Base-by-base conservation (phyloP, 2,888 invertebrate genomes). In the Empis stercorea region DNA sequence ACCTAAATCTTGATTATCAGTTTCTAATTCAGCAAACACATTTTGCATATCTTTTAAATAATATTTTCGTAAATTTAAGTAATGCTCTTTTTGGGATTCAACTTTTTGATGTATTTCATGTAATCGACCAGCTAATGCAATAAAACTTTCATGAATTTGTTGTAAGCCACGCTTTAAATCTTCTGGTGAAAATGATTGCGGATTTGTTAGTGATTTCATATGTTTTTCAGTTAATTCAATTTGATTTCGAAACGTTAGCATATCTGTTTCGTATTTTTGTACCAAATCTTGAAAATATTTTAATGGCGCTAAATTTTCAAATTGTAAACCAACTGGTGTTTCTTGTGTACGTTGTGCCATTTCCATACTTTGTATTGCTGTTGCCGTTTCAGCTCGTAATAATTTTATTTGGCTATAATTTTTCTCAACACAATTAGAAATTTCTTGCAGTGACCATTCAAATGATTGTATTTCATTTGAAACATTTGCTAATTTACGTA, bases 71-170 rank as follows among this genome's bases (percentile, higher is more conserved):
- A 88, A 75, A 62, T 84, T 85, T n/a, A 88, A 68, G 62, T 85
- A 91, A 54, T 85, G 84, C 48, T 88, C 87, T 66, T 89, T 91
- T 60, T 87, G 87, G 1, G 77, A 75, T 61, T 88, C 84, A 0
- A 92, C 70, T 57, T 77, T 76, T 46, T 73, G 74, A 60, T 93
- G 91, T 1, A 87, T 79, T 5, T 83, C 80, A 59, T 92, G 88
- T 34, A 92, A 68, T 36, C 87, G 80, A 0, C 88, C 91, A n/a
- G 92, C 92, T 48, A 93, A 68, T 0, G 87, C 86, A 30, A 93
- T 81, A 57, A 92, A 79, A 3, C 87, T 85, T 63, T 88, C 88
- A 63, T 92, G 87, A 57, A 92, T 78, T 59, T 87, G 80, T 30
- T 80, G 77, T 68, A 93, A 80, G 15, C 88, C 83, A 46, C 80